Conservation (phyloP, 1,140 invertebrate species). For the Bombus waltoni region DNA sequence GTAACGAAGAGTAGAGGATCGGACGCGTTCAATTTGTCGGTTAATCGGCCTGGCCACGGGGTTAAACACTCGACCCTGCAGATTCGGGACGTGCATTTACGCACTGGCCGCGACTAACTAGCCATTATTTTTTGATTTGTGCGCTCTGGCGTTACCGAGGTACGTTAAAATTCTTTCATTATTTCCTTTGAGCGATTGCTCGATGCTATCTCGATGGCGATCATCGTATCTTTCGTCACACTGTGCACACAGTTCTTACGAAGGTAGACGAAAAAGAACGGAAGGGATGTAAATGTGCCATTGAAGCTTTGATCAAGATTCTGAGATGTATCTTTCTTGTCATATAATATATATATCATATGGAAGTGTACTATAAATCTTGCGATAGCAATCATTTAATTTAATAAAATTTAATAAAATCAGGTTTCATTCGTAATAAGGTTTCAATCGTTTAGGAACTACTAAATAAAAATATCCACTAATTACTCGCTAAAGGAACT, state of each 20-base stretch:
- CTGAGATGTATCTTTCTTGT: too few relatives aligned
- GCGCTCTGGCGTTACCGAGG: constrained; percentile 4
- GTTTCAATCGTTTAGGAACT: not conserved
- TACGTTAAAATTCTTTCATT: too few relatives aligned
- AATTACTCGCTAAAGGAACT: not conserved
- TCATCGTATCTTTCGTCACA: not conserved
- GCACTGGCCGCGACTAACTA: constrained; percentile 13
- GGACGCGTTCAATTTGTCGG: constrained; percentile 64
- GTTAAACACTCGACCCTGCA: constrained; percentile 62
- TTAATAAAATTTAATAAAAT: not conserved
- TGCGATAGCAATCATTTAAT: not conserved
- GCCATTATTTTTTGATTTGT: constrained; percentile 73
- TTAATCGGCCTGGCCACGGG: constrained; percentile 58
- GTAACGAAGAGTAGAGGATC: not conserved
- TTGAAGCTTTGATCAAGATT: constrained; percentile 68
- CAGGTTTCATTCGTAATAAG: not conserved
- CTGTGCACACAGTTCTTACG: too few relatives aligned
- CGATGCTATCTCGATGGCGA: not conserved
- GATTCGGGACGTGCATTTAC: constrained; percentile 61
- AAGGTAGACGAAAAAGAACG: not conserved
- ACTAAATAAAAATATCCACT: not conserved
- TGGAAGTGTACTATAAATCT: too few relatives aligned
- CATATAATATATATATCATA: too few relatives aligned
- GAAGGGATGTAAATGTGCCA: constrained; percentile 5
- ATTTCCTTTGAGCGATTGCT: too few relatives aligned